These are phyloP conservation scores for Suncus etruscus DNA, from an alignment of 2,113 vertebrate genomes.

Conservation along the genomic window DNA sequence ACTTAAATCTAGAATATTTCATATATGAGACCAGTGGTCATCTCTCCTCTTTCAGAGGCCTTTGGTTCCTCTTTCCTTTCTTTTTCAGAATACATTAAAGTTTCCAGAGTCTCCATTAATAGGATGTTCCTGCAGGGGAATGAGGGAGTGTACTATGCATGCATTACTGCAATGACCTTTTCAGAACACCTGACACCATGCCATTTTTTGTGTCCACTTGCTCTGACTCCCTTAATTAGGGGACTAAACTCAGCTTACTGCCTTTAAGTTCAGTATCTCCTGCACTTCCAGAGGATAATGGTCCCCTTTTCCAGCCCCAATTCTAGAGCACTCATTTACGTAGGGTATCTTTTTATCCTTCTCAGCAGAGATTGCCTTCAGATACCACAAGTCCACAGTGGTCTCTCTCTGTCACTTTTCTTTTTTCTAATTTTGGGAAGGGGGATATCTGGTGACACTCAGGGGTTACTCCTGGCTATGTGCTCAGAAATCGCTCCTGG, in stretches of 20 bases:
- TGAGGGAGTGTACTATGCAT: background rate
- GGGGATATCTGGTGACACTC: too few species aligned
- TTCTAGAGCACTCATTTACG: background rate
- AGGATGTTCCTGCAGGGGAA: background rate
- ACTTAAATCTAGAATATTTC: background rate
- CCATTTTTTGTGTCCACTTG: background rate
- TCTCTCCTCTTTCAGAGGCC: background rate
- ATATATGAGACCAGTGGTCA: background rate
- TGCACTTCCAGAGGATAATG: background rate
- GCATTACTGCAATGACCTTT: background rate
- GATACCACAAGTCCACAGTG: background rate
- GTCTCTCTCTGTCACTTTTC: background rate
- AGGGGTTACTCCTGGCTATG: too few species aligned
- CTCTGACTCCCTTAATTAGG: background rate
- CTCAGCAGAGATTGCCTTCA: background rate
- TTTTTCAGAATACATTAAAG: background rate
- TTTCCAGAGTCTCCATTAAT: background rate
- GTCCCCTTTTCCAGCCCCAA: background rate
- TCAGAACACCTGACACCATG: background rate
- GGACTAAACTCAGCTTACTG: background rate
- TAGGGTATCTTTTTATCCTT: background rate
- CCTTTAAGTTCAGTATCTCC: background rate
- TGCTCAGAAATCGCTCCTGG: too few species aligned
- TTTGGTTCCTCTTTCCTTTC: constrained; percentile 2
- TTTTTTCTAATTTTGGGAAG: too few species aligned